phyloP scores from a whole-genome alignment of 1,140 invertebrate species.

The Archivesica marissinica region DNA sequence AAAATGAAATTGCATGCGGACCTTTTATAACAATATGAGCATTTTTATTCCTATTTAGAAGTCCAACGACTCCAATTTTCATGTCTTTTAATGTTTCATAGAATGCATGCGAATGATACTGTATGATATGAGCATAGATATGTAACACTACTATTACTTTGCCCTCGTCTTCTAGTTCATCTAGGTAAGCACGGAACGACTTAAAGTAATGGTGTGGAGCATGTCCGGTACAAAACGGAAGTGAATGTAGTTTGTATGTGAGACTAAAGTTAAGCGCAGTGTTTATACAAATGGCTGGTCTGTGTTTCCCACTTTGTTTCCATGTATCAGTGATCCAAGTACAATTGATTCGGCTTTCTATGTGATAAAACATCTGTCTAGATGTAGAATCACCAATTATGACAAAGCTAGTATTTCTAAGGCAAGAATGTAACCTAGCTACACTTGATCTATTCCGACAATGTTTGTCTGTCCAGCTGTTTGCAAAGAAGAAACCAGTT shows the following conservation, averaged over 20 bases:
- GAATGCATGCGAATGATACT: constrained; percentile 41
- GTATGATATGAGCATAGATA: constrained; percentile 31
- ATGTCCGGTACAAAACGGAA: constrained; percentile 47
- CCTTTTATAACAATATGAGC: constrained; percentile 40
- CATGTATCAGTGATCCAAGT: constrained; percentile 43
- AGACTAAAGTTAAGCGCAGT: background rate
- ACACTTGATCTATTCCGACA: background rate
- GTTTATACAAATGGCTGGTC: constrained; percentile 12
- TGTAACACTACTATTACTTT: constrained; percentile 18
- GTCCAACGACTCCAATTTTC: background rate
- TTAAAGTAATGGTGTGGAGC: constrained; percentile 38
- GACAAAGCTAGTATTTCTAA: constrained; percentile 2
- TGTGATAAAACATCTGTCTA: constrained; percentile 32
- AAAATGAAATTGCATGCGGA: constrained; percentile 44
- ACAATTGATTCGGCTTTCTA: constrained; percentile 13
- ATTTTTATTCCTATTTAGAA: constrained; percentile 12
- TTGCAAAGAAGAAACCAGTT: constrained; percentile 26
- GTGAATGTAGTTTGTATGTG: constrained; percentile 31
- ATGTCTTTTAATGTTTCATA: constrained; percentile 32
- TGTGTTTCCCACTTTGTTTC: constrained; percentile 30
- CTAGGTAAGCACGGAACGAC: constrained; percentile 11
- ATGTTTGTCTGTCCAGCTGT: constrained; percentile 21
- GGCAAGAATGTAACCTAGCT: background rate
- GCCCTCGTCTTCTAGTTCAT: background rate
- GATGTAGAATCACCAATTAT: constrained; percentile 53